Conservation (phyloP, 2,113 vertebrate species). For the Stegostoma tigrinum region DNA sequence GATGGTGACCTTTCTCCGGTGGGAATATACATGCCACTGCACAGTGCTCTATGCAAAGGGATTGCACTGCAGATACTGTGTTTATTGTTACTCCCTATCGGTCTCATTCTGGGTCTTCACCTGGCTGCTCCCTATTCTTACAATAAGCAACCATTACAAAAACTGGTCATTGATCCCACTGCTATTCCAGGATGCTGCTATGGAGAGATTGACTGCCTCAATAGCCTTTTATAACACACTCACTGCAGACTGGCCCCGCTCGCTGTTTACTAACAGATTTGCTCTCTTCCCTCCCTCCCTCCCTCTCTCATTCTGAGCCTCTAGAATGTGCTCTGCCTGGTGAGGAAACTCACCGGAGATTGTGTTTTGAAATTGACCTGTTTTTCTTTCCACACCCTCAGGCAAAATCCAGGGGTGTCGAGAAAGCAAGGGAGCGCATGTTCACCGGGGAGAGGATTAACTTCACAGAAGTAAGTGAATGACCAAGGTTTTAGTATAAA, state of each 20-base stretch:
- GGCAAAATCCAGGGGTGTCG: slow-evolving; percentile 83
- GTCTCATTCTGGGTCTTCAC: neutral
- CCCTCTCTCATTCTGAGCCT: too few species aligned
- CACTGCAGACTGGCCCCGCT: neutral
- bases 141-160: neutral
- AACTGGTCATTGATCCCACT: neutral
- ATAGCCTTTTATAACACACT: neutral
- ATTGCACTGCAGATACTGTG: neutral
- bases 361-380: slow-evolving; percentile 36
- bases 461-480: slow-evolving; percentile 78
- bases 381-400: slow-evolving; percentile 46
- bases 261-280: neutral
- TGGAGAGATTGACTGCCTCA: neutral
- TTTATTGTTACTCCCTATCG: neutral
- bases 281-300: too few species aligned
- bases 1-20: neutral
- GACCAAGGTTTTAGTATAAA: neutral
- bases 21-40: neutral
- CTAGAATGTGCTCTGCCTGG: neutral
- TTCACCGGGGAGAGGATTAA: slow-evolving; percentile 91
- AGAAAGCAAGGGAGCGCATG: slow-evolving; percentile 79
- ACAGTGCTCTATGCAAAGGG: neutral
- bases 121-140: neutral
- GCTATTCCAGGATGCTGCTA: neutral
- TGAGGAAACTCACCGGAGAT: neutral